Conservation (phyloP, 1,140 invertebrate genomes). For the Hylyphantes graminicola region DNA sequence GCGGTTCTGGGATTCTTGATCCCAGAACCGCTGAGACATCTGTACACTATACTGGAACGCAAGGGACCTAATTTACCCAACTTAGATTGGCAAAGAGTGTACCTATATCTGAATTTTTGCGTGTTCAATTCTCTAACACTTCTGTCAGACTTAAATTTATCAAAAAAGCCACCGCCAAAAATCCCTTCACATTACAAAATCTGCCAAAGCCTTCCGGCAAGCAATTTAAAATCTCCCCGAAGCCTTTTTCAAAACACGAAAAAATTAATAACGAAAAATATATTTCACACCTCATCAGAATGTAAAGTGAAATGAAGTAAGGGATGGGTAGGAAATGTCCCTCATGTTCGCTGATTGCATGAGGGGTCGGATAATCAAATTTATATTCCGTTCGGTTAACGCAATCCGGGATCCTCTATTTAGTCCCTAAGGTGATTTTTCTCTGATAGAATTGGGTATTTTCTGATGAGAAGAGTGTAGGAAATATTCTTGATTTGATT, state of each 20-base stretch:
- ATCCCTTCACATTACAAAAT: conserved; percentile 1
- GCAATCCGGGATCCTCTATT: conserved; percentile 22
- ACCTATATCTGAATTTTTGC: too few species aligned
- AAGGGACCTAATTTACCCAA: too few species aligned
- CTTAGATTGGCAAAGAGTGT: too few species aligned
- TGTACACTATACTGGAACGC: too few species aligned
- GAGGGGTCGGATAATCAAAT: conserved; percentile 39
- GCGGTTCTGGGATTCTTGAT: too few species aligned
- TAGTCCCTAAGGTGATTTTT: too few species aligned
- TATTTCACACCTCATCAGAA: conserved; percentile 11
- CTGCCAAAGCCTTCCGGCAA: background rate
- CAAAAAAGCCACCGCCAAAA: background rate
- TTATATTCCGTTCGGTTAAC: conserved; percentile 44
- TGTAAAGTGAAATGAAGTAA: conserved; percentile 39
- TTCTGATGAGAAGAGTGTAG: too few species aligned
- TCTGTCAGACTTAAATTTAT: background rate
- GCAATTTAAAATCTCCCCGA: conserved; percentile 39
- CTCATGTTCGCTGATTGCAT: conserved; percentile 36
- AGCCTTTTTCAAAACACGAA: background rate
- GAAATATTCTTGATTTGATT: too few species aligned
- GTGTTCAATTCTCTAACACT: background rate
- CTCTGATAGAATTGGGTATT: too few species aligned
- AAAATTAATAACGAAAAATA: background rate
- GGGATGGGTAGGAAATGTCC: conserved; percentile 1
- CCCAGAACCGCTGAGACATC: too few species aligned